A percentile compares a stretch with the other conserved stretches of the same genome.
These are phyloP conservation scores for Crotophaga sulcirostris DNA, from an alignment of 2,113 vertebrate genomes.

Conservation along the genomic window DNA sequence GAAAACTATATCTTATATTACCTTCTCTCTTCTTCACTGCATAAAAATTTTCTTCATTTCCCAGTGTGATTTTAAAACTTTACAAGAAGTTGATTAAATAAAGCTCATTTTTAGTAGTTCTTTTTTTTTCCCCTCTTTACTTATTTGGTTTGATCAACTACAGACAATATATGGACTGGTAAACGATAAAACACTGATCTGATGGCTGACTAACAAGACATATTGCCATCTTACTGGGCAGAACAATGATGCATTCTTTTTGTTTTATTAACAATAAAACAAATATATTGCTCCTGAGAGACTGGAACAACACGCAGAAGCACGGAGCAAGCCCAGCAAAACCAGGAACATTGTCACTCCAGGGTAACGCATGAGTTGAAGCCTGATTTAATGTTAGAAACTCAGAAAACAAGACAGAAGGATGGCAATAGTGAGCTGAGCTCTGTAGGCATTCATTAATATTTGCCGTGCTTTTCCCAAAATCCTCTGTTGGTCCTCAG, in stretches of 20 bases:
- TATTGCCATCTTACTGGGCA: background rate
- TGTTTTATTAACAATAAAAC: conserved; percentile 29
- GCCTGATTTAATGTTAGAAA: background rate
- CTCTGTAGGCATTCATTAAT: background rate
- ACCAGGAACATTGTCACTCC: background rate
- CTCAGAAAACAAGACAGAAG: background rate
- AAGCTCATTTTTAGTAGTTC: background rate
- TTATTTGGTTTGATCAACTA: background rate
- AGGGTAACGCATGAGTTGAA: background rate
- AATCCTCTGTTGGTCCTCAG: background rate
- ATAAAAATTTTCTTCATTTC: background rate
- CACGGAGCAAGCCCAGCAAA: background rate
- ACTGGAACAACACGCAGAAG: background rate
- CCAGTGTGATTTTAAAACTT: background rate
- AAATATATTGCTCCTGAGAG: background rate
- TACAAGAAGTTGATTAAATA: background rate
- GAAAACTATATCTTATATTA: background rate
- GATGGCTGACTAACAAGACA: background rate
- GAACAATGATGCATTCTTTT: background rate
- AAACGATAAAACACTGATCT: background rate
- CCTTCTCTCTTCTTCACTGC: background rate
- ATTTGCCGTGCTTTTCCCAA: background rate
- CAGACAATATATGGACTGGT: background rate
- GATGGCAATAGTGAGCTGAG: background rate
- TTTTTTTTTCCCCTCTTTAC: background rate